A percentile compares a stretch with the other conserved stretches of the same genome.
Conservation (phyloP, 1,140 invertebrate species). For the Sitophilus oryzae region DNA sequence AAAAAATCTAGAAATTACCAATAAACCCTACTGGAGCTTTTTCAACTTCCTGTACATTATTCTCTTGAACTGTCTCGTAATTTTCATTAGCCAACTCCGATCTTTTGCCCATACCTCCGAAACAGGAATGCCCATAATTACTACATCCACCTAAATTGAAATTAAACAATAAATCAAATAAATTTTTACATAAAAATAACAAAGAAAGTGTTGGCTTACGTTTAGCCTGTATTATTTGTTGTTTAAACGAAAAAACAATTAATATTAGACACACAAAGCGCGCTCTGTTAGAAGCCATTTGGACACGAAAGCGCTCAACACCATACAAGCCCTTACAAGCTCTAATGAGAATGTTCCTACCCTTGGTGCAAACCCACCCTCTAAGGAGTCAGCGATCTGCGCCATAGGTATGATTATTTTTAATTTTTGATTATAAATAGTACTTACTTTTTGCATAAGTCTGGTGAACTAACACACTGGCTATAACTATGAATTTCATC, state of each 20-base stretch:
- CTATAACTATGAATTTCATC: background rate
- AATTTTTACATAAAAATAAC: too few species aligned
- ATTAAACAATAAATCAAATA: background rate
- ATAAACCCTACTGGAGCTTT: background rate
- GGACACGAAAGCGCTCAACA: too few species aligned
- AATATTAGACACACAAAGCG: background rate
- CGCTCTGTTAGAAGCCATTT: too few species aligned
- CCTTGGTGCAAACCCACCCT: background rate
- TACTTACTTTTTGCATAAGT: background rate
- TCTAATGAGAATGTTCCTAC: background rate
- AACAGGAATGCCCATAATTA: background rate
- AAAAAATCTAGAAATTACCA: background rate
- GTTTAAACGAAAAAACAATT: background rate
- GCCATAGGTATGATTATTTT: background rate
- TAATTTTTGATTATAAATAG: background rate
- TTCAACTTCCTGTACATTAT: background rate
- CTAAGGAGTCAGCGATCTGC: background rate
- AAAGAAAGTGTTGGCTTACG: too few species aligned
- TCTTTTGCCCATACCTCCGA: background rate
- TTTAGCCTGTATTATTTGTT: background rate
- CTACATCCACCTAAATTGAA: background rate
- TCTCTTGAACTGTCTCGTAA: background rate
- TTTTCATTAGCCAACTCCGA: background rate
- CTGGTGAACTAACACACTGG: background rate
- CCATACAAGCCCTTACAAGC: too few species aligned